Conservation (phyloP, 2,113 vertebrate species). For the Thunnus thynnus region DNA sequence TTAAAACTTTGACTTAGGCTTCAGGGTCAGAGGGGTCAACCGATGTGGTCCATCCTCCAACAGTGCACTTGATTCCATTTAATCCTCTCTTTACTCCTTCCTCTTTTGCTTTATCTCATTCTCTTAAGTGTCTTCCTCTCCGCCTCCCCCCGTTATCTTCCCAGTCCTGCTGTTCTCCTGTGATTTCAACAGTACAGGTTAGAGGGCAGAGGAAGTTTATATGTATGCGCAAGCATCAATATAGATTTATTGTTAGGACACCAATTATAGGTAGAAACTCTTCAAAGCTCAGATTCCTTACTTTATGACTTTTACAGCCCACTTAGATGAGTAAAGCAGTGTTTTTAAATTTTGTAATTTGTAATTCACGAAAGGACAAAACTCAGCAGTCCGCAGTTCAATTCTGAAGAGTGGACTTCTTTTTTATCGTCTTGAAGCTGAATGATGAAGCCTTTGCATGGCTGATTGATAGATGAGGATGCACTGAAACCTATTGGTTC, state of each 20-base stretch:
- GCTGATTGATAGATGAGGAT: slow-evolving; percentile 62
- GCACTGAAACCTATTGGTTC: slow-evolving; percentile 58
- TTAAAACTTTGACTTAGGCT: not conserved
- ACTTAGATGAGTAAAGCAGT: slow-evolving; percentile 2
- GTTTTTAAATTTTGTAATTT: slow-evolving; percentile 17
- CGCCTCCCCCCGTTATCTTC: slow-evolving; percentile 33
- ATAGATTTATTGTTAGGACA: slow-evolving; percentile 7
- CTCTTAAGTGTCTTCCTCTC: slow-evolving; percentile 15
- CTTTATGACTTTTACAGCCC: not conserved
- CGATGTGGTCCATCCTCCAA: slow-evolving; percentile 12
- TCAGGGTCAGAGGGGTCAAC: slow-evolving; percentile 18
- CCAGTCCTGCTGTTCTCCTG: slow-evolving; percentile 21
- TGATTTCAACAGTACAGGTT: slow-evolving; percentile 34
- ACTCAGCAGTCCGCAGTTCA: slow-evolving; percentile 1
- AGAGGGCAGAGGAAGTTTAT: slow-evolving; percentile 34
- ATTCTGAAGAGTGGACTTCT: not conserved
- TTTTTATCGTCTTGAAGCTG: slow-evolving; percentile 3
- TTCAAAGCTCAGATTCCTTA: not conserved
- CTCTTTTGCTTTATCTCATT: slow-evolving; percentile 33
- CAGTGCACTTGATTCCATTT: slow-evolving; percentile 39
- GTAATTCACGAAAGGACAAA: slow-evolving; percentile 41
- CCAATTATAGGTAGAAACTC: slow-evolving; percentile 14
- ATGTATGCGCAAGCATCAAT: not conserved
- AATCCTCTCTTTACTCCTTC: slow-evolving; percentile 37
- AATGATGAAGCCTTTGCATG: slow-evolving; percentile 25